Base-by-base conservation (phyloP, 2,888 invertebrate genomes). In the Entomobrya multifasciata region DNA sequence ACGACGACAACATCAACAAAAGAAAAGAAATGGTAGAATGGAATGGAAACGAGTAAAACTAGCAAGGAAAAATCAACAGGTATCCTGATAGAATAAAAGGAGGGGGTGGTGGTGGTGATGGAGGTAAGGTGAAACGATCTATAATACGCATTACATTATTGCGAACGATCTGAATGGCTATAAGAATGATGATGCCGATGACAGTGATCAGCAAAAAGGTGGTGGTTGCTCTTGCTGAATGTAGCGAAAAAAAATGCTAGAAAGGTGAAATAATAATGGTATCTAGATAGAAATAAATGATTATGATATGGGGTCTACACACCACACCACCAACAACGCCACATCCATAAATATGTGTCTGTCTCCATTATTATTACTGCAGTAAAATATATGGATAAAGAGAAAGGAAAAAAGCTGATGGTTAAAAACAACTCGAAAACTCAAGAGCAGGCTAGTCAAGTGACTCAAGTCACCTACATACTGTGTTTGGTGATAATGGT, bases 61-160 rank as follows among this genome's bases (percentile, higher is more conserved):
- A 36, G 36, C 4, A 36, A 8, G 36, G 8, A 36, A 36, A 36
- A 36, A 36, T 65, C 65, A 65, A 65, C 65, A 65, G 65, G 65
- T 65, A 65, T 36, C 36, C 36, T 36, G 65, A 30, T 52, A 17
- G 52, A 52, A 36, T 36, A 36, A 36, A 36, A 6, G 36, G 36
- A 36, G 36, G 36, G 11, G 57, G 27, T 60, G 60, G 25, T 25
- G 27, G 27, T 60, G 13, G 27, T 27, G 60, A 15, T 47, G 15
- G 17, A 52, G 52, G n/a, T 17, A n/a, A n/a, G 17, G 52, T 1
- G 17, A 52, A 52, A 52, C 5, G n/a, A 47, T 47, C 11, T 47
- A 47, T 47, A 47, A 89, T 87, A 86, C 80, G 89, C 85, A 90
- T 90, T 90, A 36, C 36, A n/a, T 52, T 52, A 52, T 52, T 52